Conservation (phyloP, 1,140 invertebrate species). For the Antheraea mylitta region DNA sequence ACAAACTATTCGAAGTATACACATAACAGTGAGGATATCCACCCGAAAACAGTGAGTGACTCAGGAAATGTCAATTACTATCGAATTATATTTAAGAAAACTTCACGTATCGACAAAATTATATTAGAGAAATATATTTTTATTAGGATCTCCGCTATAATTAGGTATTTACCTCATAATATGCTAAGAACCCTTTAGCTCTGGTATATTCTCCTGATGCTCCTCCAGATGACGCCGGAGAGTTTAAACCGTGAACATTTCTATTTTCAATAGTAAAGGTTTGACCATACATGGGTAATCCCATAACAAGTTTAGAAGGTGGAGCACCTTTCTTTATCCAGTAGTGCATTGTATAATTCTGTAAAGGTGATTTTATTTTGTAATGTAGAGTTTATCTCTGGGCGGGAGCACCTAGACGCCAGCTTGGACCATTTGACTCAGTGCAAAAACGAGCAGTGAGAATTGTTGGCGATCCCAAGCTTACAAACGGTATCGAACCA, state of each 20-base stretch:
- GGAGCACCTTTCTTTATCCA: constrained; percentile 92
- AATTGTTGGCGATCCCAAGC: no score
- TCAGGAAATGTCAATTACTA: no score
- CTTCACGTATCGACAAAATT: no score
- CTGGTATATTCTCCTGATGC: constrained; percentile 89
- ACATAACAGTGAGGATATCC: no score
- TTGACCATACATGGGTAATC: constrained; percentile 95
- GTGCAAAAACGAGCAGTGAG: no score
- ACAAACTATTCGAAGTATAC: no score
- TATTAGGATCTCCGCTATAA: background rate
- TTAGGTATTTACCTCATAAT: constrained; percentile 86
- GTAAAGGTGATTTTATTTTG: constrained; percentile 11
- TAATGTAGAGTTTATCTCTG: no score
- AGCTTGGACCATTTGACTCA: no score
- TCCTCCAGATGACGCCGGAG: constrained; percentile 86
- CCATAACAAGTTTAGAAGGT: constrained; percentile 89
- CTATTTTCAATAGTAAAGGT: constrained; percentile 84
- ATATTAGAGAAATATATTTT: background rate
- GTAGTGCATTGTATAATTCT: constrained; percentile 93
- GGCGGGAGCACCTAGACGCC: no score
- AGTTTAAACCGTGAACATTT: constrained; percentile 84
- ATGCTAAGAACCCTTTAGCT: constrained; percentile 92
- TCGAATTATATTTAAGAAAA: no score
- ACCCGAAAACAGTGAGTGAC: no score
- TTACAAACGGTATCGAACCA: no score